phyloP scores from a whole-genome alignment of 2,113 vertebrate species.

The Sylvilagus bachmani region DNA sequence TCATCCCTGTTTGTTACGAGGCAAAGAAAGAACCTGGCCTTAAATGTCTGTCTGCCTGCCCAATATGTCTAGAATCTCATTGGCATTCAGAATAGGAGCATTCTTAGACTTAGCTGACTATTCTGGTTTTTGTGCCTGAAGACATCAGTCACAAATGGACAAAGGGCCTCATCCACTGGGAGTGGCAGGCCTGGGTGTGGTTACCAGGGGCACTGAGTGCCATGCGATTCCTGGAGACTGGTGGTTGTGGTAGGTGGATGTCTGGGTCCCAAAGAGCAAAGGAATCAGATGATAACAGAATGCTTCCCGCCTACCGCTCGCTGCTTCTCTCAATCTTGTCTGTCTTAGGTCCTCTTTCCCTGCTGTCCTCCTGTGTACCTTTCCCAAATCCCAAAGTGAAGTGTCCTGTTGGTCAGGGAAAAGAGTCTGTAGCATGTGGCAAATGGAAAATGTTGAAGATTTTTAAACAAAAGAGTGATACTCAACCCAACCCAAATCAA shows the following conservation, averaged over 20 bases:
- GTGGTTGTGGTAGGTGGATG: neutral
- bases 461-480: conserved; percentile 27
- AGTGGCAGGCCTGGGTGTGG: neutral
- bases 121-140: conserved; percentile 43
- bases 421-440: neutral
- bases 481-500: neutral
- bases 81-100: conserved; percentile 7
- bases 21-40: neutral
- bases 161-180: neutral
- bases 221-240: neutral
- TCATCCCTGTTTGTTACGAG: neutral
- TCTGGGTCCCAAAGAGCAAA: neutral
- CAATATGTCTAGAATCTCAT: neutral
- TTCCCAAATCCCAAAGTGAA: conserved; percentile 4
- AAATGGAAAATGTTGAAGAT: neutral
- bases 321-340: neutral
- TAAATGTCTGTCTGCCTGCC: neutral
- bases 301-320: neutral
- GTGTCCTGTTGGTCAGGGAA: neutral
- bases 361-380: neutral
- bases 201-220: neutral
- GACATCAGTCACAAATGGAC: neutral
- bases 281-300: neutral
- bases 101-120: conserved; percentile 9
- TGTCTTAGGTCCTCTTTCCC: neutral